These are phyloP conservation scores for Megaceryle alcyon DNA, from an alignment of 2,797 vertebrate species.

Conservation along the genomic window DNA sequence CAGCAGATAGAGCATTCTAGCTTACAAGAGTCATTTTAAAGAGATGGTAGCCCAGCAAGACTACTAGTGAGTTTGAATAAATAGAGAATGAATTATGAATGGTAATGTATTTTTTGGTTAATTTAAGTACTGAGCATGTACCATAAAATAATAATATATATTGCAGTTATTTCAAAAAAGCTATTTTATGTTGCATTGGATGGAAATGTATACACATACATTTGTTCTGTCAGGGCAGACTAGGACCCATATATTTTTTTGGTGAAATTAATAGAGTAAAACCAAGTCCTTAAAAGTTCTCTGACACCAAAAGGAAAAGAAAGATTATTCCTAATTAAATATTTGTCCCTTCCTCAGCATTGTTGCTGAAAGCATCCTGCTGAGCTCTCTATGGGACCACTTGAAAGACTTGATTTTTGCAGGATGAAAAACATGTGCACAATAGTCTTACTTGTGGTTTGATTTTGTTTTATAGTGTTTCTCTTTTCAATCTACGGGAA, in stretches of 20 bases:
- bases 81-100: slow-evolving; percentile 57
- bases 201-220: neutral
- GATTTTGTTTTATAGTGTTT: neutral
- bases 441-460: neutral
- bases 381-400: neutral
- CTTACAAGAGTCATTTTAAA: slow-evolving; percentile 25
- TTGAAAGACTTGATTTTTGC: neutral
- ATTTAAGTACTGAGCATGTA: slow-evolving; percentile 22
- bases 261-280: neutral
- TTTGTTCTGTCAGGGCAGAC: neutral
- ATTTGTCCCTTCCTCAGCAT: neutral
- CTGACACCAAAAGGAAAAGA: neutral
- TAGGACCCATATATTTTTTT: neutral
- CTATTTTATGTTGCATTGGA: neutral
- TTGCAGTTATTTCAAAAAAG: slow-evolving; percentile 11
- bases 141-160: slow-evolving; percentile 30
- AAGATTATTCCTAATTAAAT: neutral
- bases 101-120: slow-evolving; percentile 10
- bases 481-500: neutral
- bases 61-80: slow-evolving; percentile 26
- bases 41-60: slow-evolving; percentile 2
- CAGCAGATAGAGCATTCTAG: neutral
- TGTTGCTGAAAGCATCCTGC: neutral
- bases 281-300: neutral
- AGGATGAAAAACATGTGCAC: neutral